phyloP scores from a whole-genome alignment of 2,888 invertebrate species.

The Caradrina clavipalpis region DNA sequence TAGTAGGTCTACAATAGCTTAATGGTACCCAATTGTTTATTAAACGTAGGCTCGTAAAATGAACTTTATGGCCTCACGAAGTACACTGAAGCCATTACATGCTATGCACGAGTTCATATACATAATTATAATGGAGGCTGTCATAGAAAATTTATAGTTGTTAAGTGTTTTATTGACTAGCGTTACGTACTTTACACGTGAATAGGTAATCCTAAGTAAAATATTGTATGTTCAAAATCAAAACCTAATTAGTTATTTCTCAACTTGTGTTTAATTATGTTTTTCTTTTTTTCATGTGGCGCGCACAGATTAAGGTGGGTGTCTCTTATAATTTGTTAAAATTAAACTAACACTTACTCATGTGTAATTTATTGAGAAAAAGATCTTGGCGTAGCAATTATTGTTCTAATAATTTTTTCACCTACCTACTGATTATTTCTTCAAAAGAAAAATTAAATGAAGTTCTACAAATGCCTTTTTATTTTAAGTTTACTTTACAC shows the following conservation, averaged over 20 bases:
- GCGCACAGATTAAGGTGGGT: conserved; percentile 52
- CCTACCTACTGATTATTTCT: not conserved
- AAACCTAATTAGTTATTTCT: not conserved
- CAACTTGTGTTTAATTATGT: not conserved
- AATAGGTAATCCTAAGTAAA: not conserved
- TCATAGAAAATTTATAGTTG: conserved; percentile 27
- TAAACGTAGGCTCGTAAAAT: conserved; percentile 60
- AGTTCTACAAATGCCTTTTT: not conserved
- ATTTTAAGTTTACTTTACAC: not conserved
- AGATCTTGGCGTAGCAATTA: not conserved
- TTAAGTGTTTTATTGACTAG: conserved; percentile 38
- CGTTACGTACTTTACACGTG: conserved; percentile 1
- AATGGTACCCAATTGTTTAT: conserved; percentile 58
- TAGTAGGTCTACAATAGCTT: conserved; percentile 31
- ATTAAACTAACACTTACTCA: not conserved
- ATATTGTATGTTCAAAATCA: not conserved
- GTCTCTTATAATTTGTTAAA: not conserved
- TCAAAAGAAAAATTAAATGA: not conserved
- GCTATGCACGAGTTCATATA: conserved; percentile 45
- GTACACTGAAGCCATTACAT: conserved; percentile 49
- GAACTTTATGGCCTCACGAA: conserved; percentile 52
- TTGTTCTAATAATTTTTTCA: not conserved
- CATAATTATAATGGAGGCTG: conserved; percentile 18
- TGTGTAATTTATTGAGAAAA: not conserved
- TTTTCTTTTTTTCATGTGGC: conserved; percentile 47